phyloP scores from a whole-genome alignment of 1,140 invertebrate genomes.

The Trachymyrmex septentrionalis region DNA sequence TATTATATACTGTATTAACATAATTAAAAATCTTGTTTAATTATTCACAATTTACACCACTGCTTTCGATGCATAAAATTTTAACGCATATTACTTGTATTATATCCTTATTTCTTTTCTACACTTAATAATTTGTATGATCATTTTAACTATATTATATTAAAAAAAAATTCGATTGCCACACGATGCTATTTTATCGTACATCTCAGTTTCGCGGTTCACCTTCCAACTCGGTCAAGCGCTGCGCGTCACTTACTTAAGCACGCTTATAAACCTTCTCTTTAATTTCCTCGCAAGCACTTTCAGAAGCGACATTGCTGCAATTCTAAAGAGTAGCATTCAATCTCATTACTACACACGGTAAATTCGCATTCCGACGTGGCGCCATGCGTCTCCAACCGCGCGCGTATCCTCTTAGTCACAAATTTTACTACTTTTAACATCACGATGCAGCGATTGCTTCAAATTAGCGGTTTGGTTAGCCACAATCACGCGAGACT shows the following conservation, averaged over 20 bases:
- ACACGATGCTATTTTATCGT: slow-evolving; percentile 13
- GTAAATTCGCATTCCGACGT: slow-evolving; percentile 4
- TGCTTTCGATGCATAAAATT: not conserved
- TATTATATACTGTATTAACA: no score
- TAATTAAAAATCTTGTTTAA: not conserved
- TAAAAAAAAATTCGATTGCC: slow-evolving; percentile 22
- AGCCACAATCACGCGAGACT: no score
- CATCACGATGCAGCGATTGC: not conserved
- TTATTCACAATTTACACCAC: not conserved
- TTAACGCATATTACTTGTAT: no score
- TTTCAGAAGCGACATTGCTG: slow-evolving; percentile 31
- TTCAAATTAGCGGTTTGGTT: slow-evolving; percentile 21
- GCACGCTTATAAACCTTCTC: slow-evolving; percentile 19
- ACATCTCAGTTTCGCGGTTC: slow-evolving; percentile 13
- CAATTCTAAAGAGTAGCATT: slow-evolving; percentile 22
- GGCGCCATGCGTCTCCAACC: not conserved
- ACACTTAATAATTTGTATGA: slow-evolving; percentile 15
- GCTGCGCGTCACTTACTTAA: not conserved
- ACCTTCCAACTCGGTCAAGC: slow-evolving; percentile 14
- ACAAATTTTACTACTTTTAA: slow-evolving; percentile 28
- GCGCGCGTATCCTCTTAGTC: not conserved
- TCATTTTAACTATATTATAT: slow-evolving; percentile 3
- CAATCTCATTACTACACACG: not conserved
- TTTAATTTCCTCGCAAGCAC: slow-evolving; percentile 19
- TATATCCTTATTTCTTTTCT: not conserved